Base-by-base conservation (phyloP, 2,888 invertebrate species). In the Galeopsomyia nigrocyanea region DNA sequence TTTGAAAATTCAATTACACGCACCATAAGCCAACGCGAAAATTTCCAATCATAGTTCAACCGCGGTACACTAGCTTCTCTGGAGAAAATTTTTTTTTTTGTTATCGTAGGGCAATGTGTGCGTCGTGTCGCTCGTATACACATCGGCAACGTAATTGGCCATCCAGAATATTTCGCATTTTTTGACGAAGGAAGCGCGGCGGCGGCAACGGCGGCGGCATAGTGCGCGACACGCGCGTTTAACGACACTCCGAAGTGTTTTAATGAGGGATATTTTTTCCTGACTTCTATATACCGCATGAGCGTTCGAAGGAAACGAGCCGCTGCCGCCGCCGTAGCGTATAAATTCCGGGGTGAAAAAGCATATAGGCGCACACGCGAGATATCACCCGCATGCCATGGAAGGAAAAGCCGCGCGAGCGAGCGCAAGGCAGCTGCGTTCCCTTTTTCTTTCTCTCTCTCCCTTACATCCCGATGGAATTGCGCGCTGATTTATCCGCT, bases 271-370 rank as follows among this genome's bases (percentile, higher is more conserved):
- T 57, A 67, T 57, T 65, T 74, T 73, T 73, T 73, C 47, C 5
- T 22, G 2, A 21, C 1, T 21, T 10, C 1, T 39, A 39, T 39
- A 39, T 39, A 39, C 1, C 13, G 26, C 26, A 26, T 5, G 26
- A 39, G 39, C 13, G 39, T 13, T 5, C 26, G 21, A n/a, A 60
- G 50, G 67, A 50, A 46, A 26, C 57, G 62, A 19, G 22, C 21
- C 16, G 56, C 19, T 16, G 14, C 16, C 56, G 51, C 9, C 31
- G 50, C 46, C 10, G 17, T n/a, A 9, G 64, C 66, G 62, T 60
- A 67, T 65, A 75, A 73, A 77, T 77, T 72, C 66, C 66, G 58
- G 66, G 66, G 62, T 71, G 73, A 73, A 70, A 75, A 71, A 73
- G 71, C 14, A 39, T 39, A 39, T 10, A 39, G 39, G 39, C 39